Conservation (phyloP, 1,140 invertebrate species). For the Bombus haemorrhoidalis region DNA sequence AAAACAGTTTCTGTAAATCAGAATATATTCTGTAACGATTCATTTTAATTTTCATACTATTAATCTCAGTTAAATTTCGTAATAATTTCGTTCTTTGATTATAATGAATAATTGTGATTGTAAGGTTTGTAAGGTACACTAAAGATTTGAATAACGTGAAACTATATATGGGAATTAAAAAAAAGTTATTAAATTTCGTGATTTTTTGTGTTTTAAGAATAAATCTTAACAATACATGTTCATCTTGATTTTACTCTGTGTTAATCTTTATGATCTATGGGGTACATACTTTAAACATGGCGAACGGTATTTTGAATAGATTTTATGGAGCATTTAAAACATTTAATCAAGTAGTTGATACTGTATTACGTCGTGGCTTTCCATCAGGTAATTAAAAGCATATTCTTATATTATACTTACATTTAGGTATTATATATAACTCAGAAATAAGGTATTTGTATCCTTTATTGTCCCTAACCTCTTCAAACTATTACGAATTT, state of each 20-base stretch:
- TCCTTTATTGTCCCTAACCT: slow-evolving; percentile 21
- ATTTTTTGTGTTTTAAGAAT: background rate
- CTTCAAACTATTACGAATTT: background rate
- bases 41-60: background rate
- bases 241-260: background rate
- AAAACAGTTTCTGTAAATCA: background rate
- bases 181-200: background rate
- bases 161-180: too few species aligned
- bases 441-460: background rate
- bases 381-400: slow-evolving; percentile 77
- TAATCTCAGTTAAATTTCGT: background rate
- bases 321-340: slow-evolving; percentile 71
- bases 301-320: slow-evolving; percentile 69
- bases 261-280: background rate
- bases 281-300: slow-evolving; percentile 60
- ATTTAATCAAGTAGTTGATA: slow-evolving; percentile 73
- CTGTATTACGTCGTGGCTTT: slow-evolving; percentile 75
- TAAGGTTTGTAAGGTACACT: too few species aligned
- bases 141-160: background rate
- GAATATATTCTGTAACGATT: background rate
- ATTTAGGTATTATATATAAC: background rate
- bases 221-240: background rate
- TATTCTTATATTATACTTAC: background rate
- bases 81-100: background rate
- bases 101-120: background rate